Percentiles rank a stretch among this genome's conserved stretches.
Conservation (phyloP, 2,888 invertebrate genomes). For the Fissipunctia ypsillon region DNA sequence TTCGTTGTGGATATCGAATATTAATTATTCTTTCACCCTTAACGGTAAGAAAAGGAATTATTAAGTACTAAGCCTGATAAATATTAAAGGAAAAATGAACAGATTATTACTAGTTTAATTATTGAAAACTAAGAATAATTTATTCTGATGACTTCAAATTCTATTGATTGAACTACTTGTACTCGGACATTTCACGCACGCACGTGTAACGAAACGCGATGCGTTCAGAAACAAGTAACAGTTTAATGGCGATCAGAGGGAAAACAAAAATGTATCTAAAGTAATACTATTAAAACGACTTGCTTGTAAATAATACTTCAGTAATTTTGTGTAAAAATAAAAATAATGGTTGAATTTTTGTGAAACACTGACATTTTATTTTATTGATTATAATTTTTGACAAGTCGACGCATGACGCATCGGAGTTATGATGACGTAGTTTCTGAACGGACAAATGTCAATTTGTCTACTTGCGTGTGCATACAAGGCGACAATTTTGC, state of each 20-base stretch:
- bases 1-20: background rate
- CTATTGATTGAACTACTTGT: background rate
- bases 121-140: background rate
- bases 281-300: background rate
- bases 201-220: slow-evolving; percentile 33
- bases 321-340: background rate
- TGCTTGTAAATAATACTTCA: background rate
- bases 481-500: slow-evolving; percentile 75
- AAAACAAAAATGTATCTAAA: background rate
- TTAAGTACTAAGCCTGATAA: background rate
- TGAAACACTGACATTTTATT: background rate
- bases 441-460: slow-evolving; percentile 73
- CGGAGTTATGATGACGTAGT: slow-evolving; percentile 37
- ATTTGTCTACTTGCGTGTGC: slow-evolving; percentile 77
- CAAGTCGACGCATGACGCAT: slow-evolving; percentile 52
- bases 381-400: slow-evolving; percentile 57
- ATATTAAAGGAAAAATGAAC: background rate
- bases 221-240: slow-evolving; percentile 40
- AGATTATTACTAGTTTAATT: too few relatives aligned
- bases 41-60: background rate
- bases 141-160: background rate
- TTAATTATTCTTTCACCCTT: background rate
- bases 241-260: background rate
- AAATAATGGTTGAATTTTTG: background rate
- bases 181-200: background rate